Evolutionary conservation across 2,113 vertebrate species (phyloP).

Genomic region (Psittacus erithacus): DNA sequence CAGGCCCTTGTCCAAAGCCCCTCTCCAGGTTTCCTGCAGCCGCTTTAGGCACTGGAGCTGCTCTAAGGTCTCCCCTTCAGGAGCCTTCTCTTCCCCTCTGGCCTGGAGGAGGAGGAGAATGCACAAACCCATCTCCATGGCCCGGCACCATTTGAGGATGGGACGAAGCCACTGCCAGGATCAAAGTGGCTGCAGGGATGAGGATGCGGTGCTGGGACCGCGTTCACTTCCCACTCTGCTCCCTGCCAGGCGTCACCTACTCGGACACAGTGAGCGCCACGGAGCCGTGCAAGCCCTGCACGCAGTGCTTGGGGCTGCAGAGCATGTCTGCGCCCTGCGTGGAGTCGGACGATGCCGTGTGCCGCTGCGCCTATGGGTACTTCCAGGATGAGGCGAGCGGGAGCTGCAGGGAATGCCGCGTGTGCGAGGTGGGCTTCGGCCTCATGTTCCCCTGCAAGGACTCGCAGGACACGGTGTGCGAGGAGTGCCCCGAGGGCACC

Average conservation of each 20-base stretch:
- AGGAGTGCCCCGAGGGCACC: slow-evolving; percentile 87
- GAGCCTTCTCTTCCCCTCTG: neutral
- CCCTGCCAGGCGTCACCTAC: slow-evolving; percentile 85
- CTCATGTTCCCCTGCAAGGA: slow-evolving; percentile 82
- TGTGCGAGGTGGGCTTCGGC: slow-evolving; percentile 85
- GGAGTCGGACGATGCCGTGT: slow-evolving; percentile 92
- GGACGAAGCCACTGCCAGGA: rapidly evolving
- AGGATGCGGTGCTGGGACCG: neutral
- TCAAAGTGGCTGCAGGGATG: neutral
- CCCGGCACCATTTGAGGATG: neutral
- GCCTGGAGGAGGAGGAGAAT: neutral
- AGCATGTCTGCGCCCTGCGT: slow-evolving; percentile 92
- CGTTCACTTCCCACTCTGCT: neutral
- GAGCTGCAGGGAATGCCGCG: slow-evolving; percentile 81
- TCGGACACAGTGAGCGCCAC: slow-evolving; percentile 89
- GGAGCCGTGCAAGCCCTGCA: slow-evolving; percentile 85
- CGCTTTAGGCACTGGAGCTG: neutral
- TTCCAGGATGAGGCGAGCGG: slow-evolving; percentile 69
- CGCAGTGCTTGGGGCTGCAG: slow-evolving; percentile 86
- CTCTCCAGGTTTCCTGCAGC: neutral
- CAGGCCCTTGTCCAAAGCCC: too few species aligned
- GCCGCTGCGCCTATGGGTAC: slow-evolving; percentile 88
- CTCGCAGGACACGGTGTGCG: slow-evolving; percentile 86
- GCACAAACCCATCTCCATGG: neutral
- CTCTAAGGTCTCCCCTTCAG: neutral